phyloP scores from a whole-genome alignment of 2,113 vertebrate species.

The Poeciliopsis prolifica region DNA sequence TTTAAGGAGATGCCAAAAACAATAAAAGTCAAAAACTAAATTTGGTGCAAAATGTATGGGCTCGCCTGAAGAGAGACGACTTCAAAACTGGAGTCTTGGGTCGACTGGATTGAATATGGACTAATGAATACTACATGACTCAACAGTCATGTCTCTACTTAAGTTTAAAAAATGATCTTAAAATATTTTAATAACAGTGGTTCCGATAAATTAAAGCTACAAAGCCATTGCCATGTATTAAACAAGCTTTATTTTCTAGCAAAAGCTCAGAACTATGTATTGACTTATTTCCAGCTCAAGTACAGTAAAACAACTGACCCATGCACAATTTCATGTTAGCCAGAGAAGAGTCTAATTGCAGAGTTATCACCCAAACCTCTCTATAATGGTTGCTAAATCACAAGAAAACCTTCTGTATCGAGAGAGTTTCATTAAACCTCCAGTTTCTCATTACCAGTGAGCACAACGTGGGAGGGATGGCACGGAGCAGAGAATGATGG shows the following conservation, averaged over 20 bases:
- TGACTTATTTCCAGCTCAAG: neutral
- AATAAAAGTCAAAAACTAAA: too few relatives aligned
- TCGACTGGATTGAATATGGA: too few relatives aligned
- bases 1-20: too few relatives aligned
- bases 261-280: neutral
- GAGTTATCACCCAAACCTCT: neutral
- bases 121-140: too few relatives aligned
- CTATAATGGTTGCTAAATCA: neutral
- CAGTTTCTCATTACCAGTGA: slow-evolving; percentile 21
- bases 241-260: neutral
- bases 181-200: too few relatives aligned
- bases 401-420: neutral
- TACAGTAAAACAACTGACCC: neutral
- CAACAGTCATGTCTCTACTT: too few relatives aligned
- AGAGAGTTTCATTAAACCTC: slow-evolving; percentile 23
- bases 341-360: neutral
- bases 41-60: too few relatives aligned
- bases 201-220: too few relatives aligned
- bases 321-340: neutral
- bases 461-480: neutral
- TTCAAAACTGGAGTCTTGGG: too few relatives aligned
- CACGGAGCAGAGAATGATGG: slow-evolving; percentile 17
- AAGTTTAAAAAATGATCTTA: too few relatives aligned
- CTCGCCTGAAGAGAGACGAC: too few relatives aligned
- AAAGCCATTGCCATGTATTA: too few relatives aligned